Evolutionary conservation across 2,797 vertebrate species (phyloP).

Genomic region (Esox lucius): DNA sequence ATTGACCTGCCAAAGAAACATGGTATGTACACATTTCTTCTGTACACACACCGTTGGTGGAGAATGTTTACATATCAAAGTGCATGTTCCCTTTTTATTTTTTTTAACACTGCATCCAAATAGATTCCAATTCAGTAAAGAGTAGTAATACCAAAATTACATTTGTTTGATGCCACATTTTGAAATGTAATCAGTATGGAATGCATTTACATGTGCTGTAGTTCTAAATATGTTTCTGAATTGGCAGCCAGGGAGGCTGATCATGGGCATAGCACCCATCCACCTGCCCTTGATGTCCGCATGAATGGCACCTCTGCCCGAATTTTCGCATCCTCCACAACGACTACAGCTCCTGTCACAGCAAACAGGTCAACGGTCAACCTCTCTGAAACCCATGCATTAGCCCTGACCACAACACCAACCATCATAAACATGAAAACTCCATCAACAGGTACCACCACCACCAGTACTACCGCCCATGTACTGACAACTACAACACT

Average conservation of each 20-base stretch:
- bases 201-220: background rate
- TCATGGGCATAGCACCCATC: background rate
- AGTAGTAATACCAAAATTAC: no score
- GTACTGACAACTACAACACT: conserved; percentile 1
- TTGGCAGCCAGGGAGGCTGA: background rate
- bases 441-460: no score
- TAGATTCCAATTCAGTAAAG: no score
- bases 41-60: background rate
- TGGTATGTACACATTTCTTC: conserved; percentile 13
- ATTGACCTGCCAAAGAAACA: background rate
- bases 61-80: background rate
- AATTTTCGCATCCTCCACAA: background rate
- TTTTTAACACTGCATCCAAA: no score
- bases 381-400: background rate
- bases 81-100: background rate
- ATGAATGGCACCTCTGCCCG: background rate
- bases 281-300: background rate
- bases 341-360: no score
- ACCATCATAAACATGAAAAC: background rate
- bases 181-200: background rate
- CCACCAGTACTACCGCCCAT: no score
- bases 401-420: background rate
- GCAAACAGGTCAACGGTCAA: background rate
- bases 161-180: background rate
- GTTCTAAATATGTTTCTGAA: background rate